Evolutionary conservation across 2,113 vertebrate species (phyloP), one percentile per base, ranked within the genome.

Genomic region (Cebidichthys violaceus): DNA sequence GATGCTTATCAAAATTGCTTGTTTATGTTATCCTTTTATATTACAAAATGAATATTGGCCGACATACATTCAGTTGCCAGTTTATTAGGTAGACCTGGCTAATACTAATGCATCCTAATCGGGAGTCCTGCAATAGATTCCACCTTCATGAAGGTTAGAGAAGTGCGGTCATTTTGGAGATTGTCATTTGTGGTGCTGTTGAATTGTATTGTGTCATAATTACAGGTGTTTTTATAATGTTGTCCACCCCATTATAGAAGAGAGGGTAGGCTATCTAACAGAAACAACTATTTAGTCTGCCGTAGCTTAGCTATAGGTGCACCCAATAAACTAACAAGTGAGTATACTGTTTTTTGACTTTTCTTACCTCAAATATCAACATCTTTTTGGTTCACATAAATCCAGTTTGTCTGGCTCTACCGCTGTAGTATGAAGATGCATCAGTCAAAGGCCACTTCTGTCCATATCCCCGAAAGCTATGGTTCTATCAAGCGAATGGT

Each of bases 401-500:
- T 52, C 14, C 15, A 20, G 1, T 60, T 37, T 15, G 39, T 61
- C 11, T 24, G 41, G 20, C 11, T 74, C 9, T 47, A 17, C 55
- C 18, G 29, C 11, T 70, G 24, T 55, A 24, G 4, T 37, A 6
- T 4, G 17, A 4, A 45, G 11, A 59, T 41, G 8, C 5, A 9
- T 81, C 18, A 67, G 29, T 71, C 22, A 76, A 31, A 68, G 64
- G 50, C 13, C 37, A 64, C 47, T 20, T 55, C 7, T 14, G 17
- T 70, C 24, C 11, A 54, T 43, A 24, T 55, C 15, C 27, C 18
- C 29, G 7, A 2, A 54, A 10, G 75, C 72, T 45, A 10, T 33
- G 55, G 67, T 64, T 45, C 27, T 45, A 80, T 71, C 43, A 43
- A 81, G 66, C 67, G 67, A 85, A 84, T 84, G 55, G 60, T 52